phyloP scores from a whole-genome alignment of 1,140 invertebrate genomes.

The Coelopa frigida region DNA sequence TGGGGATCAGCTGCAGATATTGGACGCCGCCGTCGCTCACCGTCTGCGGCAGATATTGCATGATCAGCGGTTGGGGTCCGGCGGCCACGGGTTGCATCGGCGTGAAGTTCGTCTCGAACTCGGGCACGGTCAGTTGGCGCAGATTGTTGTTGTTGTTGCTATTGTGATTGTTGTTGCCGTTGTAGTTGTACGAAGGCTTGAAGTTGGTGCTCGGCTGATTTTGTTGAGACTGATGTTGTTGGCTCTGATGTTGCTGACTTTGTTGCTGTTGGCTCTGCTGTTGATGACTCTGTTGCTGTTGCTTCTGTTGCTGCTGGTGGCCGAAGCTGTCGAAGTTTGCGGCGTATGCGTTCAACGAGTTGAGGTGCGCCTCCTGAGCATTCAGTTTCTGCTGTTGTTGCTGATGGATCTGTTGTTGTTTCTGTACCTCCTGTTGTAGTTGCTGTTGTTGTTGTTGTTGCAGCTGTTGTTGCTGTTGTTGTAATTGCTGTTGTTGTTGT shows the following conservation, averaged over 20 bases:
- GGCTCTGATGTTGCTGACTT: background rate
- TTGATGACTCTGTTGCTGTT: background rate
- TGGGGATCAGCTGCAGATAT: slow-evolving; percentile 40
- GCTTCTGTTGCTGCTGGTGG: slow-evolving; percentile 13
- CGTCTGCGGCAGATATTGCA: slow-evolving; percentile 45
- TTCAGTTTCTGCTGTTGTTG: slow-evolving; percentile 1
- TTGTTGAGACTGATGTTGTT: slow-evolving; percentile 9
- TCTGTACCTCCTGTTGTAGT: background rate
- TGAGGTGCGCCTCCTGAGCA: slow-evolving; percentile 25
- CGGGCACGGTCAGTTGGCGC: slow-evolving; percentile 28
- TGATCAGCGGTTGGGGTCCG: slow-evolving; percentile 51
- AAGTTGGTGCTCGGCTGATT: no score
- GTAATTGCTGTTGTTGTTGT: no score
- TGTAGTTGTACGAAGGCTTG: slow-evolving; percentile 38
- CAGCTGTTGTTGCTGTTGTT: no score
- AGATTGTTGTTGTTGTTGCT: background rate
- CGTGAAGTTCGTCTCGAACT: slow-evolving; percentile 39
- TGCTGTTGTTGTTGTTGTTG: slow-evolving; percentile 24
- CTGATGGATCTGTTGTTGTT: background rate
- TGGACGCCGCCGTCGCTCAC: slow-evolving; percentile 33
- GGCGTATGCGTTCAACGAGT: slow-evolving; percentile 35
- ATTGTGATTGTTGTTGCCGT: no score
- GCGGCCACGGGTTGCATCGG: slow-evolving; percentile 25
- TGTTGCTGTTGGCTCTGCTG: background rate
- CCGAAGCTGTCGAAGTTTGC: slow-evolving; percentile 24